Evolutionary conservation across 2,797 vertebrate genomes (phyloP).

Genomic region (Tolypeutes matacus): DNA sequence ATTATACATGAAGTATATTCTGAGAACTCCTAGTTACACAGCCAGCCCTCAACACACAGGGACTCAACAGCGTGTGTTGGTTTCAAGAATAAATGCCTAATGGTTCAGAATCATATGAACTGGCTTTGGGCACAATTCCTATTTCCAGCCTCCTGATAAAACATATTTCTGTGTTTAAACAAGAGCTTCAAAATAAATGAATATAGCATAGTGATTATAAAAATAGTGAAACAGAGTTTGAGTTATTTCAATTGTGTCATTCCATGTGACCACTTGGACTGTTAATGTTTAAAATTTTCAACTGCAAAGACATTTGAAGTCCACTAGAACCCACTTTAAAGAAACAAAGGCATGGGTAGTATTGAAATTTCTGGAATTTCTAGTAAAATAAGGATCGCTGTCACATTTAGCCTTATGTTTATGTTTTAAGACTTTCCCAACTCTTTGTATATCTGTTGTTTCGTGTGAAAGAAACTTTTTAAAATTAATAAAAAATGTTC

Average conservation of each 20-base stretch:
- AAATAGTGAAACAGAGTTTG: background rate
- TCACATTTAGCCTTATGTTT: constrained; percentile 4
- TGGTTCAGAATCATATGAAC: background rate
- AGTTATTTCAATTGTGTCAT: background rate
- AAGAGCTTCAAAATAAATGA: constrained; percentile 20
- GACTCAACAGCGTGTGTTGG: background rate
- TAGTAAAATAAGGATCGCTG: background rate
- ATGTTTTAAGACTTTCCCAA: background rate
- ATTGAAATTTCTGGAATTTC: background rate
- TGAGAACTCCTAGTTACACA: background rate
- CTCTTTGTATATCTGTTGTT: background rate
- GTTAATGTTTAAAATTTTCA: background rate
- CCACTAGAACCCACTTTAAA: background rate
- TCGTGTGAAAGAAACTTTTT: background rate
- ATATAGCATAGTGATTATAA: background rate
- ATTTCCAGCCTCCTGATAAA: background rate
- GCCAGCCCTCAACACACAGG: background rate
- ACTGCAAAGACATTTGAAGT: background rate
- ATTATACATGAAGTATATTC: background rate
- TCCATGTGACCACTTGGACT: background rate
- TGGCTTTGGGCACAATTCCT: background rate
- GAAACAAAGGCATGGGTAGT: background rate
- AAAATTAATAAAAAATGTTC: background rate
- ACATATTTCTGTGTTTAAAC: background rate
- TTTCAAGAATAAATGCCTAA: background rate